Evolutionary conservation across 2,888 invertebrate genomes (phyloP).

Genomic region (Hemistola chrysoprasaria): DNA sequence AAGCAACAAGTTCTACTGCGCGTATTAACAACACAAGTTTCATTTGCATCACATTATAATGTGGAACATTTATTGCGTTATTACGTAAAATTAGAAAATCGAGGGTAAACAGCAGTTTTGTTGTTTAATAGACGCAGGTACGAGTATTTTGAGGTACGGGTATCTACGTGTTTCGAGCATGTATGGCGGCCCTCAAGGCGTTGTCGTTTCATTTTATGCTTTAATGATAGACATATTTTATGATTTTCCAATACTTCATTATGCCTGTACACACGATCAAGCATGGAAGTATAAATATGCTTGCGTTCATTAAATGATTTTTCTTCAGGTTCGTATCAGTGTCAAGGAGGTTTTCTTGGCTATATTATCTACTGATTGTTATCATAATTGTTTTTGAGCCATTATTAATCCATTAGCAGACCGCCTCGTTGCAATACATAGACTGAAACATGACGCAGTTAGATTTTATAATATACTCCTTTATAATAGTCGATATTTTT

Average conservation of each 20-base stretch:
- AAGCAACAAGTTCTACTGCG: slow-evolving; percentile 46
- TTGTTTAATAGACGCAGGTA: slow-evolving; percentile 42
- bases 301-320: slow-evolving; percentile 29
- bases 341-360: slow-evolving; percentile 15
- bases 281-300: slow-evolving; percentile 17
- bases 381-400: slow-evolving; percentile 13
- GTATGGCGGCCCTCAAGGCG: slow-evolving; percentile 44
- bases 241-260: slow-evolving; percentile 49
- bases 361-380: slow-evolving; percentile 13
- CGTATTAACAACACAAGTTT: slow-evolving; percentile 53
- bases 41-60: slow-evolving; percentile 67
- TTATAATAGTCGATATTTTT: background rate
- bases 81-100: slow-evolving; percentile 63
- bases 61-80: slow-evolving; percentile 58
- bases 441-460: too few relatives aligned
- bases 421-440: background rate
- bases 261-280: slow-evolving; percentile 35
- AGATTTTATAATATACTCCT: too few relatives aligned
- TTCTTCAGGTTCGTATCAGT: slow-evolving; percentile 26
- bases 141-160: slow-evolving; percentile 21
- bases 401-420: slow-evolving; percentile 11
- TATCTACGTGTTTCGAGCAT: slow-evolving; percentile 34
- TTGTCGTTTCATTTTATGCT: slow-evolving; percentile 36
- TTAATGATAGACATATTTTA: slow-evolving; percentile 45
- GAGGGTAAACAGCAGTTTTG: slow-evolving; percentile 58